These are phyloP conservation scores for Microcebus tavaratra DNA, from an alignment of 2,113 vertebrate species.

Conservation along the genomic window DNA sequence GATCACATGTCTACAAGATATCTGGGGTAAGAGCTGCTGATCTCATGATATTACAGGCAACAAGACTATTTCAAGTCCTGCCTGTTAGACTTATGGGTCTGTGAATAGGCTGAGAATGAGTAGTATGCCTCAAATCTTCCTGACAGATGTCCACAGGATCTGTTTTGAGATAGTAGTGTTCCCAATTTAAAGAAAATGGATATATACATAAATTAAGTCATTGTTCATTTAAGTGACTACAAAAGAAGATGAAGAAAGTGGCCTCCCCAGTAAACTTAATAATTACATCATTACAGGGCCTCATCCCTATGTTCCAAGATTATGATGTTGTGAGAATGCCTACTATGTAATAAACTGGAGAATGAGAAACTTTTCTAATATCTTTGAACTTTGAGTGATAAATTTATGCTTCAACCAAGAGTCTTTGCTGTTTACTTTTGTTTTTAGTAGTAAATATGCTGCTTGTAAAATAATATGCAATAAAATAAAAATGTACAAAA, in stretches of 20 bases:
- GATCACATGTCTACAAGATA: neutral
- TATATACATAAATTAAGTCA: neutral
- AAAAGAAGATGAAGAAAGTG: neutral
- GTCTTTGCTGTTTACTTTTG: neutral
- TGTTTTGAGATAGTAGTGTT: neutral
- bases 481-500: neutral
- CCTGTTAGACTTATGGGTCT: neutral
- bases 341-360: neutral
- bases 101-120: neutral
- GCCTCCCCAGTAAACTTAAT: neutral
- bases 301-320: neutral
- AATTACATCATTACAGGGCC: neutral
- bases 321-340: neutral
- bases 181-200: neutral
- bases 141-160: neutral
- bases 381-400: neutral
- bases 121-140: neutral
- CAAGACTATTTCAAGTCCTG: neutral
- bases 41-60: neutral
- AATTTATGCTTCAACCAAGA: neutral
- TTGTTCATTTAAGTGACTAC: neutral
- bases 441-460: neutral
- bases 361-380: neutral
- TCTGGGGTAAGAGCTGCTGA: neutral
- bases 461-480: neutral